Conservation (phyloP, 2,113 vertebrate genomes). For the Cheilinus undulatus region DNA sequence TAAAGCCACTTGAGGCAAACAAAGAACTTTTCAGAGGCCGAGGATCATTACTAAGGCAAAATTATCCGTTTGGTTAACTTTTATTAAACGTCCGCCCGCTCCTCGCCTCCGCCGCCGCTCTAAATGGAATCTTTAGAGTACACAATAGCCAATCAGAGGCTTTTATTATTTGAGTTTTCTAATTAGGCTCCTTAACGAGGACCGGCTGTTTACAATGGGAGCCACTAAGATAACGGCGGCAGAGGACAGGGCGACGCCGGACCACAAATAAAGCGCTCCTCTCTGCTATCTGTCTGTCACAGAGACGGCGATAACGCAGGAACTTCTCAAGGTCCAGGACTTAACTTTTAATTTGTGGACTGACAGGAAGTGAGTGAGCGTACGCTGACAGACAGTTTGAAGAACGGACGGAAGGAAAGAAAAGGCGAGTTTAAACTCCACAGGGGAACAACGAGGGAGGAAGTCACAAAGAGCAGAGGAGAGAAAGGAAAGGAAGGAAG, state of each 20-base stretch:
- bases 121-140: conserved; percentile 62
- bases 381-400: neutral
- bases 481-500: neutral
- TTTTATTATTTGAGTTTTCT: conserved; percentile 66
- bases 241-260: conserved; percentile 50
- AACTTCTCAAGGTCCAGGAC: conserved; percentile 56
- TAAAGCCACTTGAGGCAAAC: conserved; percentile 67
- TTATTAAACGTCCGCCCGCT: conserved; percentile 40
- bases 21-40: conserved; percentile 59
- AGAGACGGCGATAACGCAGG: conserved; percentile 42
- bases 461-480: neutral
- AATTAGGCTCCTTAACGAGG: conserved; percentile 73
- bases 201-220: conserved; percentile 69
- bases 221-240: conserved; percentile 53
- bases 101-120: neutral
- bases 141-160: conserved; percentile 70
- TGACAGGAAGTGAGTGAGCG: neutral
- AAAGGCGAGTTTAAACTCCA: neutral
- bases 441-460: neutral
- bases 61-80: conserved; percentile 65
- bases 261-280: conserved; percentile 57
- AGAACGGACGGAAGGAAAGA: too few species aligned
- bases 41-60: conserved; percentile 57
- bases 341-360: neutral
- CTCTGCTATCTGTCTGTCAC: conserved; percentile 55